phyloP scores from a whole-genome alignment of 1,140 invertebrate species.

The Drosophila watanabei region DNA sequence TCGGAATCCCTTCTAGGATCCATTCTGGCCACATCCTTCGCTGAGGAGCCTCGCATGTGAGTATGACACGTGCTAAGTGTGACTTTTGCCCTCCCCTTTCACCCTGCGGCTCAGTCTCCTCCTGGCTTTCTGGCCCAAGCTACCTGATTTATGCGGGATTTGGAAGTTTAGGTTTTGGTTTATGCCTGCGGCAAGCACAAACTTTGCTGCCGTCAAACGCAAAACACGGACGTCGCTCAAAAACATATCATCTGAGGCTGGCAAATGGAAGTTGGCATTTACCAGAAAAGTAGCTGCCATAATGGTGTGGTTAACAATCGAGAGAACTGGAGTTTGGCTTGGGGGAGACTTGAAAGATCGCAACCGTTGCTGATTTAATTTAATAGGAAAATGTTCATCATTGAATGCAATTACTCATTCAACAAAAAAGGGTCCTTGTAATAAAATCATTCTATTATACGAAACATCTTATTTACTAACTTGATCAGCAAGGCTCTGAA shows the following conservation, averaged over 20 bases:
- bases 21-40: neutral
- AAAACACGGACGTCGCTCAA: conserved; percentile 22
- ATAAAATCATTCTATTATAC: neutral
- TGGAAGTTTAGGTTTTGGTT: conserved; percentile 58
- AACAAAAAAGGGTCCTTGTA: neutral
- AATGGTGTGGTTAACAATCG: conserved; percentile 7
- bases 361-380: neutral
- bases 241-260: conserved; percentile 28
- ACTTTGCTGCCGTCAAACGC: conserved; percentile 43
- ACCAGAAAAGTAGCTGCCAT: neutral
- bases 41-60: conserved; percentile 42
- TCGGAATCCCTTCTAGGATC: conserved; percentile 6
- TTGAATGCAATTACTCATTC: neutral
- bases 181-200: conserved; percentile 56
- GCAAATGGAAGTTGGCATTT: neutral
- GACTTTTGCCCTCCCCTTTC: conserved; percentile 43
- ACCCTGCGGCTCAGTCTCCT: neutral
- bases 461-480: too few species aligned
- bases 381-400: neutral
- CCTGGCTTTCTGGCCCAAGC: neutral
- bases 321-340: neutral
- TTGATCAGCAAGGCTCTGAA: too few species aligned
- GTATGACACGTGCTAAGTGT: conserved; percentile 62
- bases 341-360: neutral
- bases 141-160: conserved; percentile 48